A percentile compares a stretch with the other conserved stretches of the same genome.
Conservation (phyloP, 2,113 vertebrate genomes). For the Benitochromis conjunctus region DNA sequence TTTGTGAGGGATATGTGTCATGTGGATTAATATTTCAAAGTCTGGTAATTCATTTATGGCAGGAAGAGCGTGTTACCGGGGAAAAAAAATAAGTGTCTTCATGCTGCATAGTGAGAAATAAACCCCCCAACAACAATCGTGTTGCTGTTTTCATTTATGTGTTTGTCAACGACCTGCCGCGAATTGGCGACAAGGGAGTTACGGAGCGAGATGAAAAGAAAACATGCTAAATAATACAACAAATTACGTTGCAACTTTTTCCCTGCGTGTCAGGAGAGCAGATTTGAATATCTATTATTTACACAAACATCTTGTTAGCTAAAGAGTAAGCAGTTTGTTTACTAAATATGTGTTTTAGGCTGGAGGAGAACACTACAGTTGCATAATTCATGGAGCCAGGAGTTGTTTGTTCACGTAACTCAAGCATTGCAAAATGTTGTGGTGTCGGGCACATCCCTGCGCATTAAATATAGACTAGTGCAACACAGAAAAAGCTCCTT, state of each 20-base stretch:
- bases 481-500: conserved; percentile 54
- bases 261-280: conserved; percentile 39
- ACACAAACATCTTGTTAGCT: conserved; percentile 73
- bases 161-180: conserved; percentile 22
- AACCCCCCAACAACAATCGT: background rate
- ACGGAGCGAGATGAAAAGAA: background rate
- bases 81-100: background rate
- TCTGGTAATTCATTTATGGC: conserved; percentile 59
- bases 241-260: conserved; percentile 55
- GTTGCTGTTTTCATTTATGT: conserved; percentile 57
- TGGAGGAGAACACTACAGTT: conserved; percentile 47
- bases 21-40: conserved; percentile 65
- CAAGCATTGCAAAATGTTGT: conserved; percentile 60
- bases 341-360: conserved; percentile 71
- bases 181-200: conserved; percentile 1
- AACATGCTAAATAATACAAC: conserved; percentile 68
- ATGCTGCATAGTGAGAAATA: background rate
- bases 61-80: background rate
- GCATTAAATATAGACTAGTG: conserved; percentile 76
- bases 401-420: conserved; percentile 61
- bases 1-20: conserved; percentile 46
- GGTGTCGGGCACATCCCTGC: conserved; percentile 62
- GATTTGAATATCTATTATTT: conserved; percentile 78
- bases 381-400: conserved; percentile 71
- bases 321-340: conserved; percentile 78